Evolutionary conservation across 2,888 invertebrate genomes (phyloP), one percentile per base, ranked within the genome.

Genomic region (Nysson spinosus): DNA sequence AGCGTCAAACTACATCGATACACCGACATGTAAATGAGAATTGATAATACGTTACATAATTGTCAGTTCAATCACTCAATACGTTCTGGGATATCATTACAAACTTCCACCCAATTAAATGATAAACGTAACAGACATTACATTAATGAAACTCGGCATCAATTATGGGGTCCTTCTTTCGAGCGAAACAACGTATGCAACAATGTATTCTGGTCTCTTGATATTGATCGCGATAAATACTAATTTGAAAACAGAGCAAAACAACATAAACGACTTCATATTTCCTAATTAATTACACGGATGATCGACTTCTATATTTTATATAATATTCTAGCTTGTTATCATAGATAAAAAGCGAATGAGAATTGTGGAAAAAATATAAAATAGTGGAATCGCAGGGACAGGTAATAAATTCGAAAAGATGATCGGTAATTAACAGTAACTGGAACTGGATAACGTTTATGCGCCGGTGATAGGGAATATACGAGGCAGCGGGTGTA

Each of bases 371-470:
- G n/a, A n/a, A n/a, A n/a, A n/a, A n/a, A n/a, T n/a, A 34, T 2
- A 6, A 12, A 7, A 7, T 9, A 19, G 5, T 32, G 3, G 30
- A 17, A 44, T 16, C 7, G 20, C 14, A 7, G 3, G 4, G 20
- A 16, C 35, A 49, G 17, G 54, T 54, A 70, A 78, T 78, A 72
- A 78, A 76, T 77, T 78, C 65, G 62, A 65, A 74, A 75, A 74
- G 73, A 78, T 74, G 77, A 76, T 74, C 78, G 78, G 65, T 78
- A 77, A 77, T 78, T 78, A 77, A 77, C 76, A 76, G 77, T 74
- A 76, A 76, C 77, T 65, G 72, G 57, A 61, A 70, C 65, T 62
- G 76, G 69, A 76, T 76, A 78, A 64, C 72, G 74, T 76, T 75
- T 74, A 72, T 76, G 62, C 69, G 64, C 44, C 54, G 57, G 32